Conservation (phyloP, 2,797 vertebrate species). For the Cheirogaleus major region DNA sequence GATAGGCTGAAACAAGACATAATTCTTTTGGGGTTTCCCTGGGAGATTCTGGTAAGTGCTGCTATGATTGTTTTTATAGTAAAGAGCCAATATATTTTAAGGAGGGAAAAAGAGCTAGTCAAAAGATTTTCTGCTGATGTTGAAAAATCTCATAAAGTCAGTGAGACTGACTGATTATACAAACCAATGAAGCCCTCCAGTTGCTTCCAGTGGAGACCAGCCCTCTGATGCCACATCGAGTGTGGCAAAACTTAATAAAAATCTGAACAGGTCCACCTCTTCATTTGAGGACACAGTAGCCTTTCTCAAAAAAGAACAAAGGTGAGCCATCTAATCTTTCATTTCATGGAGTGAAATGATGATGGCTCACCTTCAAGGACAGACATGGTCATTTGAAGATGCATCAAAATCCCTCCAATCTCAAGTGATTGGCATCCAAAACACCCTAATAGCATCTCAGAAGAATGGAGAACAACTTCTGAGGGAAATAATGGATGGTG, state of each 20-base stretch:
- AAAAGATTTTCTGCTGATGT: background rate
- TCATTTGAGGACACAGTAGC: background rate
- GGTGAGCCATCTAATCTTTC: background rate
- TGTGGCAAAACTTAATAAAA: background rate
- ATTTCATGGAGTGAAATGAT: background rate
- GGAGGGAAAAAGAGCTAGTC: background rate
- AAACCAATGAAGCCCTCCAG: background rate
- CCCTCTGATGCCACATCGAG: background rate
- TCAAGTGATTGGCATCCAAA: background rate
- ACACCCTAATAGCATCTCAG: background rate
- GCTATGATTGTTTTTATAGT: background rate
- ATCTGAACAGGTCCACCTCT: background rate
- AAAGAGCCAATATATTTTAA: conserved; percentile 21
- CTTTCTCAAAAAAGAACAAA: background rate
- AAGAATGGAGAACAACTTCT: background rate
- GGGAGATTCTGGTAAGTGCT: background rate
- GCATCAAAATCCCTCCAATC: background rate
- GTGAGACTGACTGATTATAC: background rate
- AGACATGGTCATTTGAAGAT: background rate
- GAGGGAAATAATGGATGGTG: background rate
- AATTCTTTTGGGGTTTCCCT: background rate
- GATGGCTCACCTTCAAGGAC: background rate
- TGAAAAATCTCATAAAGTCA: conserved; percentile 3
- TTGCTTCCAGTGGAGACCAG: background rate
- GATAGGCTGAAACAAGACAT: background rate